phyloP scores from a whole-genome alignment of 2,113 vertebrate species.

The Gadus chalcogrammus region DNA sequence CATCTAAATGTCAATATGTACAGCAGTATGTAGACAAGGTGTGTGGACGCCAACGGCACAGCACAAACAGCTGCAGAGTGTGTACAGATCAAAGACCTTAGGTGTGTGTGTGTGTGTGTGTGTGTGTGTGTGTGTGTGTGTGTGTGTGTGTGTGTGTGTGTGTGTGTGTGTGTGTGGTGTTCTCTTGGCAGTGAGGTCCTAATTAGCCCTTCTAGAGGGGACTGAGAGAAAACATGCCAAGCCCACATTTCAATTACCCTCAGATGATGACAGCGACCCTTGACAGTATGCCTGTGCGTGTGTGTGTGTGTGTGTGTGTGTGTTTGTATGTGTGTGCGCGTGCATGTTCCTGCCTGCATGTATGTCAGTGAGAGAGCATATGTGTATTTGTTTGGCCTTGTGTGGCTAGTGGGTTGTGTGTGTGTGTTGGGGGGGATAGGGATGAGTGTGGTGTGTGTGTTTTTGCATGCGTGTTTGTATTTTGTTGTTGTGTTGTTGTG shows the following conservation, averaged over 20 bases:
- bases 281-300: conserved; percentile 4
- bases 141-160: neutral
- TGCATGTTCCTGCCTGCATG: conserved; percentile 25
- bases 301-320: conserved; percentile 3
- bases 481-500: no score
- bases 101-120: conserved; percentile 29
- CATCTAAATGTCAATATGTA: neutral
- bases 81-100: conserved; percentile 65
- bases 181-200: conserved; percentile 57
- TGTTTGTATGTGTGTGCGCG: neutral
- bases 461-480: neutral
- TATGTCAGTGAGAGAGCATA: neutral
- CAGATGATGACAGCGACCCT: conserved; percentile 61
- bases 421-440: neutral
- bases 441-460: neutral
- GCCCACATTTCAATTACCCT: conserved; percentile 64
- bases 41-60: conserved; percentile 12
- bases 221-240: conserved; percentile 59
- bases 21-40: neutral
- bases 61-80: conserved; percentile 59
- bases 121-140: conserved; percentile 25
- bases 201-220: conserved; percentile 64
- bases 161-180: conserved; percentile 32
- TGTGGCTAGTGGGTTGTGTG: neutral
- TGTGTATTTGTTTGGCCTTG: neutral